Conservation (phyloP, 2,888 invertebrate genomes). For the Papilio demoleus region DNA sequence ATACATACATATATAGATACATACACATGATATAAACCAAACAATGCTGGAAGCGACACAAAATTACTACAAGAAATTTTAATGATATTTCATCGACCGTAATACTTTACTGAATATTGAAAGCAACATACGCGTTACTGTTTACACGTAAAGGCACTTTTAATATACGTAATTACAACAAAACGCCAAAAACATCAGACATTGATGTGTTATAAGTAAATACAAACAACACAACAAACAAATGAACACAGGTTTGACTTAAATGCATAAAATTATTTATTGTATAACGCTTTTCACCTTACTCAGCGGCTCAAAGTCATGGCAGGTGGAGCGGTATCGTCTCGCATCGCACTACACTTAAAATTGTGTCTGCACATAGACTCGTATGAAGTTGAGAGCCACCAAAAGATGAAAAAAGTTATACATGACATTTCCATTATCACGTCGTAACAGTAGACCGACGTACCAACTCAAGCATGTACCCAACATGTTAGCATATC, state of each 20-base stretch:
- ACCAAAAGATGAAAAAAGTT: too few relatives aligned
- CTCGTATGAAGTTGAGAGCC: too few relatives aligned
- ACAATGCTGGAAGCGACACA: slow-evolving; percentile 66
- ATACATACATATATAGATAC: slow-evolving; percentile 45
- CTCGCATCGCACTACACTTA: too few relatives aligned
- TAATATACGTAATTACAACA: slow-evolving; percentile 55
- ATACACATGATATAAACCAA: slow-evolving; percentile 54
- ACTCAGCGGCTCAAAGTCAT: too few relatives aligned
- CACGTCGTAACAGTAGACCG: not conserved
- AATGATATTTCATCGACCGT: slow-evolving; percentile 49
- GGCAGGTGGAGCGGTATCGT: too few relatives aligned
- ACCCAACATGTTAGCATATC: not conserved
- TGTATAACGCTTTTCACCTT: too few relatives aligned
- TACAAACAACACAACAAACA: slow-evolving; percentile 30
- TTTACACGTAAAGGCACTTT: slow-evolving; percentile 75
- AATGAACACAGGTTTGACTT: slow-evolving; percentile 40
- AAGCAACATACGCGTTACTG: slow-evolving; percentile 52
- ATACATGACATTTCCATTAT: not conserved
- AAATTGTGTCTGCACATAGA: too few relatives aligned
- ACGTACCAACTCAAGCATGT: not conserved
- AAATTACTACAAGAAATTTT: slow-evolving; percentile 52
- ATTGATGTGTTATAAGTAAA: slow-evolving; percentile 4
- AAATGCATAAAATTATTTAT: too few relatives aligned
- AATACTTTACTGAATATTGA: slow-evolving; percentile 40
- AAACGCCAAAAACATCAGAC: not conserved